These are phyloP conservation scores for Pandion haliaetus DNA, from an alignment of 2,113 vertebrate species.

Conservation along the genomic window DNA sequence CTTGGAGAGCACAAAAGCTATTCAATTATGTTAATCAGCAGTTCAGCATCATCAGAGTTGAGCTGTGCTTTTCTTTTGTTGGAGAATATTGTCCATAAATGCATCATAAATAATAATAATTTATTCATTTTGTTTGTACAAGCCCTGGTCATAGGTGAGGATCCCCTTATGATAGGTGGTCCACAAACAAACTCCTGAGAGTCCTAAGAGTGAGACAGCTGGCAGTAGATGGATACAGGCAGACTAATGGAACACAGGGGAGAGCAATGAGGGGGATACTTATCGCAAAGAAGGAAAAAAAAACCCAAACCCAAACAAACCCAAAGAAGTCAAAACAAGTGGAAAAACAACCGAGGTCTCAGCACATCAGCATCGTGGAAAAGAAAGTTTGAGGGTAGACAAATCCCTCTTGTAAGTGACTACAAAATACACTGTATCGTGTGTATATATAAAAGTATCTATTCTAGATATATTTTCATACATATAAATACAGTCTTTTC, in stretches of 20 bases:
- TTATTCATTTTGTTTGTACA: not conserved
- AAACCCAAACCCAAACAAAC: not conserved
- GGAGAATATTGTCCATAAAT: not conserved
- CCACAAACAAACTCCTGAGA: not conserved
- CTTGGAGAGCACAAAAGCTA: slow-evolving; percentile 33
- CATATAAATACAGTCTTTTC: not conserved
- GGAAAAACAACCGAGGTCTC: not conserved
- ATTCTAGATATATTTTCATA: too few species aligned
- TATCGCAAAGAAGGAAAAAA: not conserved
- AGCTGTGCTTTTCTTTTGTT: slow-evolving; percentile 52
- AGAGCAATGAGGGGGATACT: not conserved
- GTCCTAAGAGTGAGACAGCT: not conserved
- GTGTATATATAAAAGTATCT: not conserved
- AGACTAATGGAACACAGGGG: not conserved
- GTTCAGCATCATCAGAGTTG: slow-evolving; percentile 34
- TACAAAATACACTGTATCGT: not conserved
- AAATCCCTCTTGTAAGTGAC: not conserved
- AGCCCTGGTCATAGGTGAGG: not conserved
- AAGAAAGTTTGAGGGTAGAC: not conserved
- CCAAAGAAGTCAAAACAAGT: not conserved
- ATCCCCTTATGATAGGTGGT: not conserved
- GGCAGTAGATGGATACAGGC: not conserved
- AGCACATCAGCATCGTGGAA: not conserved
- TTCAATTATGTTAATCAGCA: slow-evolving; percentile 5
- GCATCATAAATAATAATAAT: not conserved